Base-by-base conservation (phyloP, 2,797 vertebrate species). In the Gallinago solitaria region DNA sequence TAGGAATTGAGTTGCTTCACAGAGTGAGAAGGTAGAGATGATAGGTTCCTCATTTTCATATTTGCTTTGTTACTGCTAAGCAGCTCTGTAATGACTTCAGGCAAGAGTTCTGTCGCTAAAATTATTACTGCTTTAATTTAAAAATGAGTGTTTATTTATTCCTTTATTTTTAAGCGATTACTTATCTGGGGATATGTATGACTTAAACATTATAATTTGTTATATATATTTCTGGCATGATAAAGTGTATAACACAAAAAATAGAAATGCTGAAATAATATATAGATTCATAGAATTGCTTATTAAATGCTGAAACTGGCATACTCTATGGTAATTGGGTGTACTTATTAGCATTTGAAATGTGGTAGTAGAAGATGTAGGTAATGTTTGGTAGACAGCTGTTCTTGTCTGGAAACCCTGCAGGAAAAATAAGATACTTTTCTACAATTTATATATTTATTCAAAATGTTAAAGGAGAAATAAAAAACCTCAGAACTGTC, bases 401-500 rank as follows among this genome's bases (percentile, higher is more conserved):
- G 15, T 35, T 77, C 32, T 59, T 74, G 17, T 53, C 28, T 59
- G 10, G 43, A 89, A 91, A 48, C 14, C 10, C 20, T 75, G 39
- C 63, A 56, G 25, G 11, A 81, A 74, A 87, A 70, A 5, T 33
- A 51, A 83, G 86, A 28, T 28, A 45, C 1, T 45, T 63, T 50
- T 59, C 16, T 54, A 56, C 16, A 64, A 81, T 56, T 9, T 43
- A 0, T 7, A 30, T 33, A 60, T 48, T 67, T 53, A 86, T 33
- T 74, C 3, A 63, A 91, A 50, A 35, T 39, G 8, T 30, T 75
- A 47, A 65, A 64, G 11, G 17, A 59, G 2, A 86, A 61, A 69
- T 32, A 12, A 59, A 41, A 79, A 2, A 6, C 3, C 27, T 53
- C 18, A 64, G 8, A 71, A 0, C 3, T 71, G 5, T 1, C 6